Percentiles rank a stretch among this genome's conserved stretches.
Evolutionary conservation across 1,140 invertebrate genomes (phyloP).

Genomic region (Cydia strobilella): DNA sequence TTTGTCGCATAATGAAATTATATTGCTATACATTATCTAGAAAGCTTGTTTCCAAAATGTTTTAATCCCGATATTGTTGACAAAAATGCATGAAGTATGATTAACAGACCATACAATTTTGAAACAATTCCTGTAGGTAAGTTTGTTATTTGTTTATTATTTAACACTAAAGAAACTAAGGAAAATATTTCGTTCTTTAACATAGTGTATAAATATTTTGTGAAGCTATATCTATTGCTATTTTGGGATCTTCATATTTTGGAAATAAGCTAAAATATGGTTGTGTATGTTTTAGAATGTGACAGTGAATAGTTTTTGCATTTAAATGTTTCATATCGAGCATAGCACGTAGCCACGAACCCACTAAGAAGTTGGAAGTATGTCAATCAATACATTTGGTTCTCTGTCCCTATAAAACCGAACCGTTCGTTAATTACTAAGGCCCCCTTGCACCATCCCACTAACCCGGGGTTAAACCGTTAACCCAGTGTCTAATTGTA

Average conservation of each 20-base stretch:
- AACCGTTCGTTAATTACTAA: slow-evolving; percentile 10
- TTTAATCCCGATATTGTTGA: background rate
- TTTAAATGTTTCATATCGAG: slow-evolving; percentile 38
- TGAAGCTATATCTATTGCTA: background rate
- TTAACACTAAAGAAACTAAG: background rate
- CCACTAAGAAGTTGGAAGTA: slow-evolving; percentile 3
- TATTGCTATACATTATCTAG: slow-evolving; percentile 35
- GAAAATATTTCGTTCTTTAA: too few relatives aligned
- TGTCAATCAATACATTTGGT: slow-evolving; percentile 51
- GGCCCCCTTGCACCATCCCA: too few relatives aligned
- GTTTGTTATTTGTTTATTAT: background rate
- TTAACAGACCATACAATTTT: background rate
- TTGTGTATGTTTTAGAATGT: slow-evolving; percentile 57
- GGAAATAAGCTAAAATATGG: slow-evolving; percentile 33
- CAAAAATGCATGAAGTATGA: background rate
- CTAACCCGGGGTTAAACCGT: too few relatives aligned
- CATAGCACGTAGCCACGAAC: slow-evolving; percentile 6
- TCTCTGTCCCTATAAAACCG: slow-evolving; percentile 65
- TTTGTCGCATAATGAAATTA: background rate
- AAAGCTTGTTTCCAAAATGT: background rate
- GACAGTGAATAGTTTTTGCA: slow-evolving; percentile 54
- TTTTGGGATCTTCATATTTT: background rate
- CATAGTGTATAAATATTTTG: too few relatives aligned
- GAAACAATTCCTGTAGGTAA: background rate
- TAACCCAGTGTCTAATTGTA: too few relatives aligned